Evolutionary conservation across 1,140 invertebrate species (phyloP).

Genomic region (Pseudomyrmex sp.): DNA sequence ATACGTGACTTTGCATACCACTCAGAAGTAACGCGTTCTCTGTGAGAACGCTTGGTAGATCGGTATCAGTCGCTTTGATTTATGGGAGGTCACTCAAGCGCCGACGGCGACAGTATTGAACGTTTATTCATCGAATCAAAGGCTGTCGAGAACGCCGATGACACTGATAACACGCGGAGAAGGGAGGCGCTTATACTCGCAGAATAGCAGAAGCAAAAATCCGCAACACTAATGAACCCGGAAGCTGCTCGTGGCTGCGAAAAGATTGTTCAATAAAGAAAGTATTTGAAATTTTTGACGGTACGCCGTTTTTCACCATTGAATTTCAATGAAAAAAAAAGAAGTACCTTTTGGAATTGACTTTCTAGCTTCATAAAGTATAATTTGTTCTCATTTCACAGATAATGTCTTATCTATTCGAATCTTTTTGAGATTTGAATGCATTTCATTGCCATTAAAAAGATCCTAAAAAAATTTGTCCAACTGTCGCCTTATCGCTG

Average conservation of each 20-base stretch:
- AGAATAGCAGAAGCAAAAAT: constrained; percentile 15
- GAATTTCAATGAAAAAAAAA: constrained; percentile 36
- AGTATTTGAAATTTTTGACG: constrained; percentile 2
- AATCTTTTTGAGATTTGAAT: neutral
- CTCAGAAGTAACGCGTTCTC: constrained; percentile 57
- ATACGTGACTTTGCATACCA: neutral
- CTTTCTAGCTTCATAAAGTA: neutral
- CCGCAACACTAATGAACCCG: constrained; percentile 30
- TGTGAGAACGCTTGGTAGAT: constrained; percentile 51
- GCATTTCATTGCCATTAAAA: constrained; percentile 12
- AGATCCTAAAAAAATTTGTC: neutral
- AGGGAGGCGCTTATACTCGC: neutral
- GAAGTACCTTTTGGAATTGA: neutral
- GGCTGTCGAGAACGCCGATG: constrained; percentile 38
- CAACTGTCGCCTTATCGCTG: neutral
- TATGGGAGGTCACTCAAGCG: constrained; percentile 64
- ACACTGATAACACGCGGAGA: neutral
- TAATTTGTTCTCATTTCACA: constrained; percentile 11
- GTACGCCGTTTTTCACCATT: neutral
- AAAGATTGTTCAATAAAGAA: neutral
- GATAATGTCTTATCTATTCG: constrained; percentile 1
- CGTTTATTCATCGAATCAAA: constrained; percentile 59
- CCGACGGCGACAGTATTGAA: constrained; percentile 27
- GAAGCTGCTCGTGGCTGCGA: neutral
- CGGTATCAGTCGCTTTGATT: constrained; percentile 67